Evolutionary conservation across 1,140 invertebrate species (phyloP), one percentile per base, ranked within the genome.

Genomic region (Orius laevigatus): DNA sequence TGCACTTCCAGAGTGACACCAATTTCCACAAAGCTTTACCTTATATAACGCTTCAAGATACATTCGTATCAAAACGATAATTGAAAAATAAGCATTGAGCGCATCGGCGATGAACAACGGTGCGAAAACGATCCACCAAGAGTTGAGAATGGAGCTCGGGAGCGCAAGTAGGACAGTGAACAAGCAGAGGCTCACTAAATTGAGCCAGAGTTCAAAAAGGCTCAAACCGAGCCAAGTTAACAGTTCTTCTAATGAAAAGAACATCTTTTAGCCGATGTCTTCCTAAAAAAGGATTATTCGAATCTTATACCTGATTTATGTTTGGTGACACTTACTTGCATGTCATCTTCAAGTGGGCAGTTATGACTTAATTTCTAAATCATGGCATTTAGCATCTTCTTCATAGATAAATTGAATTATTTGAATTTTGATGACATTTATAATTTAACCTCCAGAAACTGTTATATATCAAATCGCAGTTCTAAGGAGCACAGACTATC

Each of bases 171-270:
- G 63, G 38, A 93, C 69, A 14, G 84, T 82, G 58, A 94, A 95
- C 32, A 89, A 70, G 33, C 84, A 71, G 20, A 94, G 62, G 4
- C 84, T 79, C 20, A 90, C 67, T 5, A 93, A 64, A 62, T 90
- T 86, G 46, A 92, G 75, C 74, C 86, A 84, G 59, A 96, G 85
- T 69, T 96, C 91, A 68, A 94, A 93, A 31, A 87, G 76, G 4
- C 90, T 93, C 46, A 95, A 68, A 53, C 90, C 88, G 20, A 95
- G 70, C 91, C 90, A 95, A 49, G 78, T 75, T n/a, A 88, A 83
- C 42, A 94, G 68, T 66, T 96, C 90, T 56, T 81, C 76, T 18
- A 93, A 62, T 40, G 80, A 84, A 66, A 88, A 92, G 67, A 92
- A 88, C 85, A 89, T 90, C 54, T 56, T 75, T 25, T 8, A 25